Evolutionary conservation across 2,113 vertebrate species (phyloP), one percentile per base, ranked within the genome.

Genomic region (Pipa parva): DNA sequence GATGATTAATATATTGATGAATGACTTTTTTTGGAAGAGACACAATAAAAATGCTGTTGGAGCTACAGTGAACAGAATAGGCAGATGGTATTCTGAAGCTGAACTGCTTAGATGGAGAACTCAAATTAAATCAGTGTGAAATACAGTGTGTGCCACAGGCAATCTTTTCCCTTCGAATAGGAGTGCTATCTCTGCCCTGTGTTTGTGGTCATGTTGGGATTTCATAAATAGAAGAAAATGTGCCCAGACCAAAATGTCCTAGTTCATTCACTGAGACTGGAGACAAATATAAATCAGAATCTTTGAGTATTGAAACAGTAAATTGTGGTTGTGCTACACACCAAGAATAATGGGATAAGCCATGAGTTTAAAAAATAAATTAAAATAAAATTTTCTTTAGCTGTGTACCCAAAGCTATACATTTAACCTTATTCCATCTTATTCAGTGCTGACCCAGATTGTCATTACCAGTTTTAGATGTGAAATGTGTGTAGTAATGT

Each of bases 81-180:
- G 83, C 85, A 90, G 86, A 88, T 89, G 87, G 85, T 82, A 84
- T 81, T 84, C 63, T 8, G 80, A 86, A 86, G 84, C 83, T 81
- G 77, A 85, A 78, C 83, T 81, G 78, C 77, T 81, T 80, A 81
- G 78, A 87, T 86, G 81, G 81, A 86, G 85, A 87, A 85, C 84
- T 87, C 79, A 88, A 83, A 89, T 89, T 81, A 89, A 87, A 88
- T 89, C 85, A 83, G 64, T 85, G 78, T 86, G 83, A 83, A 87
- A 84, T 76, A 81, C 76, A 84, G 78, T 81, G 83, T 76, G 73
- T 84, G 86, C 87, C 84, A 87, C 76, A 79, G 86, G 84, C 85
- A 81, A 80, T 76, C 81, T 83, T 85, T 3, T 82, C 74, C 80
- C 75, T 73, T 86, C 77, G 68, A 72, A 77, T 82, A 79, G 84